Evolutionary conservation across 2,113 vertebrate species (phyloP), one percentile per base, ranked within the genome.

Genomic region (Andinoacara biseriatus): DNA sequence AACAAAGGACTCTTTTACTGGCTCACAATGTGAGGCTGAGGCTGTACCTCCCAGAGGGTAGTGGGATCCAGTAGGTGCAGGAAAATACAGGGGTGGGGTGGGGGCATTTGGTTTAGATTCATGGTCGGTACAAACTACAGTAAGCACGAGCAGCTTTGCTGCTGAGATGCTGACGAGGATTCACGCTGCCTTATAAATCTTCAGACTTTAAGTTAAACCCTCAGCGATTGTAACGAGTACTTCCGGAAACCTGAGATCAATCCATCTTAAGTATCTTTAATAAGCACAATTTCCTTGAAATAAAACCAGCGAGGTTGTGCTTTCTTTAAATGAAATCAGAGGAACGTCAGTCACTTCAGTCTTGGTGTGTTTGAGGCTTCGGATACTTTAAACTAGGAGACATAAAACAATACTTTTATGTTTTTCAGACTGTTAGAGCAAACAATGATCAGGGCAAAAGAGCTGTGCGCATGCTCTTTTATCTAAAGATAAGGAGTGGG

Each of bases 401-500:
- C 67, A 72, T 49, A 54, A 72, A 72, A 29, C 46, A 33, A 72
- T 26, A 31, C 18, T 52, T n/a, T 57, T 46, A 43, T 61, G 31
- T 5, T 24, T n/a, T 49, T n/a, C 46, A 17, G 35, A 46, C 46
- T 13, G 52, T 46, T 82, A 13, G 8, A 46, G 29, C 9, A 22
- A 33, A 58, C n/a, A 78, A 22, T 24, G 17, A 61, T n/a, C 8
- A 15, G 5, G n/a, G 20, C 52, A 75, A 57, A 58, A 31, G 29
- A 74, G 38, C 49, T 60, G 54, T 2, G 18, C 31, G 33, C 2
- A 13, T 29, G 63, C 10, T 54, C 31, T 54, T 49, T 83, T 26
- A 29, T 83, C 15, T 67, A n/a, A 56, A 65, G 14, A 61, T 33
- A 72, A 72, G 67, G 46, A 52, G 67, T 72, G 46, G 67, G 67